Base-by-base conservation (phyloP, 2,888 invertebrate genomes). In the Hyalella azteca region DNA sequence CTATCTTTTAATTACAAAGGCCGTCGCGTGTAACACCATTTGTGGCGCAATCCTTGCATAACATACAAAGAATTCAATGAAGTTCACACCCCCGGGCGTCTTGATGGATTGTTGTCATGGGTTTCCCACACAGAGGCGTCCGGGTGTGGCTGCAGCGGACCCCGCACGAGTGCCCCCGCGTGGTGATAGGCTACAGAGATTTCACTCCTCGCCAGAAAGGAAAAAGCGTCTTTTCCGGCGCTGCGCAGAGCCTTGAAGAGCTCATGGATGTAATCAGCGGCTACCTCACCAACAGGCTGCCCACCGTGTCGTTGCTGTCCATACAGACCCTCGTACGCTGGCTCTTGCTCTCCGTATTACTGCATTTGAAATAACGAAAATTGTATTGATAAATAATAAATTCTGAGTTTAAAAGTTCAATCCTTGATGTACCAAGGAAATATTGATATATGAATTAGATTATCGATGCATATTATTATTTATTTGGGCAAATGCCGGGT, bases 111-210 rank as follows among this genome's bases (percentile, higher is more conserved):
- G n/a, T n/a, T n/a, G n/a, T n/a, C n/a, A n/a, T n/a, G n/a, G n/a
- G n/a, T n/a, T n/a, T n/a, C n/a, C n/a, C n/a, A n/a, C 15, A 9
- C 75, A 75, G 75, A 29, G 75, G 75, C 9, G 36, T 75, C 7
- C 40, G 75, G 11, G 11, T 75, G 40, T 75, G 75, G 75, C 41
- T 75, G 26, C 41, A 45, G 75, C 36, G 22, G 41, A 22, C 11
- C 36, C 5, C 75, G 3, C 9, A 41, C 4, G 36, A 29, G 2
- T 11, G 41, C 36, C 75, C 40, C n/a, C 40, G 29, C 11, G 26
- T 75, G 45, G 75, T 75, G 9, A n/a, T 75, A n/a, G 75, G 75
- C 19, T 75, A 75, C 75, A 22, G 75, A n/a, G 75, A 75, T 45
- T 75, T 75, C 45, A 41, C 40, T 11, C 75, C 45, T 19, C 40